These are phyloP conservation scores for Aradophagus sp. DNA, from an alignment of 1,140 invertebrate species.

Conservation along the genomic window DNA sequence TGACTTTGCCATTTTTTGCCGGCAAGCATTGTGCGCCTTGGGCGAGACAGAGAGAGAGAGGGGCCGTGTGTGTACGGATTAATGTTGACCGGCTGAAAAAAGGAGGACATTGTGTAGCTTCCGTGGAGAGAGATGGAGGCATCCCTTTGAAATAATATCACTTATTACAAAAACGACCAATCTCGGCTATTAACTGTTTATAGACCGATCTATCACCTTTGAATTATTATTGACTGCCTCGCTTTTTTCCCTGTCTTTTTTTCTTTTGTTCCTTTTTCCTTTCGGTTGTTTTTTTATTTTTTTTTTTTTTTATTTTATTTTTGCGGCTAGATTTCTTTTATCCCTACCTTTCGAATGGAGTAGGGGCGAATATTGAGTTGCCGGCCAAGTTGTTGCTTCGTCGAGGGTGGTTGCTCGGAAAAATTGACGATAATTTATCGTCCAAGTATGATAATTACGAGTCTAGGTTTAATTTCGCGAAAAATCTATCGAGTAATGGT, in stretches of 20 bases:
- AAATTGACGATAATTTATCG: slow-evolving; percentile 15
- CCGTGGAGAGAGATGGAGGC: slow-evolving; percentile 34
- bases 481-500: neutral
- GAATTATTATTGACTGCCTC: slow-evolving; percentile 29
- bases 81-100: slow-evolving; percentile 37
- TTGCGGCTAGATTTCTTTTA: no score
- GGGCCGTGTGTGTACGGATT: slow-evolving; percentile 44
- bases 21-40: slow-evolving; percentile 45
- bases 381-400: slow-evolving; percentile 16
- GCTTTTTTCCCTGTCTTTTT: slow-evolving; percentile 9
- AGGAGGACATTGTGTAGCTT: slow-evolving; percentile 45
- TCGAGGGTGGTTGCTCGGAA: slow-evolving; percentile 10
- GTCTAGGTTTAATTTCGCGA: neutral
- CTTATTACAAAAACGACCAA: slow-evolving; percentile 48
- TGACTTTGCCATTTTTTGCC: slow-evolving; percentile 58
- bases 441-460: slow-evolving; percentile 13
- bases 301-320: no score
- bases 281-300: no score
- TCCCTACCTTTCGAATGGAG: neutral
- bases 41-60: slow-evolving; percentile 48
- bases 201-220: slow-evolving; percentile 44
- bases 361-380: slow-evolving; percentile 33
- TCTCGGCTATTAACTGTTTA: slow-evolving; percentile 41
- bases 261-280: no score
- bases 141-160: slow-evolving; percentile 48